A percentile compares a stretch with the other conserved stretches of the same genome.
These are phyloP conservation scores for Paedocypris micromegethes DNA, from an alignment of 2,797 vertebrate species.

Conservation along the genomic window DNA sequence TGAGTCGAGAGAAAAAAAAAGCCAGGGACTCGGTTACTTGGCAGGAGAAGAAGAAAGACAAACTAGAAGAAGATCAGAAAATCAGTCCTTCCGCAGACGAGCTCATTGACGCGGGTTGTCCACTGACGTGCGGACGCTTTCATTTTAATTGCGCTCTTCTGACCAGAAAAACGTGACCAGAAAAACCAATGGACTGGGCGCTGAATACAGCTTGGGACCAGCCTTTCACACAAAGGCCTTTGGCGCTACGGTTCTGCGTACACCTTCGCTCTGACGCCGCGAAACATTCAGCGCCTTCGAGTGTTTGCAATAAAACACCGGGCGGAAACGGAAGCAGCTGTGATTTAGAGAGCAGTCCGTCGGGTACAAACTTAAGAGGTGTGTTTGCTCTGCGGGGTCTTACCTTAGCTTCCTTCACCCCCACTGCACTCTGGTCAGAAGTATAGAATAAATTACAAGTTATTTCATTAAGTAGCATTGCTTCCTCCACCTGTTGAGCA, in stretches of 20 bases:
- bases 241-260: conserved; percentile 42
- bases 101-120: conserved; percentile 46
- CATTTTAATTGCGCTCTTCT: conserved; percentile 40
- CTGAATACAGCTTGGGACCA: conserved; percentile 42
- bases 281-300: conserved; percentile 40
- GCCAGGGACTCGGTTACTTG: conserved; percentile 34
- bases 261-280: conserved; percentile 40
- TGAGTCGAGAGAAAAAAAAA: neutral
- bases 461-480: conserved; percentile 82
- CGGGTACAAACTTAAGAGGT: conserved; percentile 36
- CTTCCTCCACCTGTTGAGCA: conserved; percentile 80
- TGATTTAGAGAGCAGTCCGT: conserved; percentile 45
- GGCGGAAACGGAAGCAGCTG: conserved; percentile 45
- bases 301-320: conserved; percentile 32
- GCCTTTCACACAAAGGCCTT: conserved; percentile 22
- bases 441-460: conserved; percentile 80
- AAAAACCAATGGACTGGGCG: conserved; percentile 18
- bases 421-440: conserved; percentile 79
- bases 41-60: conserved; percentile 37
- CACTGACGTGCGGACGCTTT: conserved; percentile 35
- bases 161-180: conserved; percentile 48
- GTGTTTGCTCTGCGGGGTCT: conserved; percentile 48
- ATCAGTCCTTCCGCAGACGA: conserved; percentile 30
- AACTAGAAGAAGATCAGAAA: conserved; percentile 31
- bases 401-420: conserved; percentile 76